Conservation (phyloP, 2,113 vertebrate genomes). For the Alces alces region DNA sequence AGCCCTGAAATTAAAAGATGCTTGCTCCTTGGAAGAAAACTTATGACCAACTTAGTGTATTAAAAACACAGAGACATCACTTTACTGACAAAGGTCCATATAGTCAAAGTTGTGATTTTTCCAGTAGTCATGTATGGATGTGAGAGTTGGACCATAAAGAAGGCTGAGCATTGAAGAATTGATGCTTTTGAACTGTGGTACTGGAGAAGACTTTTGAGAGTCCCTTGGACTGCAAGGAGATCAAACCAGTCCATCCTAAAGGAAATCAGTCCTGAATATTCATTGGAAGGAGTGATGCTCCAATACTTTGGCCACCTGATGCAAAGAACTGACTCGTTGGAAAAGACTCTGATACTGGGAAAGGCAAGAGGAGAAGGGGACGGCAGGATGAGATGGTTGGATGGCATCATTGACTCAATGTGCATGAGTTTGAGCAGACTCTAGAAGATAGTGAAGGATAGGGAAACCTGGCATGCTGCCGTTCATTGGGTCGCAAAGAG, state of each 20-base stretch:
- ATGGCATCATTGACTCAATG: not conserved
- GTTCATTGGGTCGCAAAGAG: not conserved
- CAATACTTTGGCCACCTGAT: not conserved
- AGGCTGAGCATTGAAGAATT: not conserved
- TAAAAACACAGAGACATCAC: not conserved
- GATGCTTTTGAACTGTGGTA: not conserved
- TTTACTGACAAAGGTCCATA: not conserved
- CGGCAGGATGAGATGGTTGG: not conserved
- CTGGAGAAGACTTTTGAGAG: not conserved
- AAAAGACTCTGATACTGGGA: not conserved
- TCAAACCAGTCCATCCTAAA: not conserved
- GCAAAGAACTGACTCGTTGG: rapidly evolving
- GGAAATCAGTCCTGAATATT: not conserved
- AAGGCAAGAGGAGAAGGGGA: not conserved
- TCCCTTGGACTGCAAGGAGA: not conserved
- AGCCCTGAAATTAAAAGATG: not conserved
- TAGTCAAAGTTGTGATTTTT: not conserved
- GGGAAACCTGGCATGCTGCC: not conserved
- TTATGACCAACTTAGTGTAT: not conserved
- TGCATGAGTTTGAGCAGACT: not conserved
- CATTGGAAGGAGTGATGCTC: not conserved
- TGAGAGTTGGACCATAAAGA: not conserved
- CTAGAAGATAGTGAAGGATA: not conserved
- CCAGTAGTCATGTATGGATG: not conserved
- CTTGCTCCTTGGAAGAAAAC: not conserved